Evolutionary conservation across 2,113 vertebrate species (phyloP).

Genomic region (Antechinus flavipes): DNA sequence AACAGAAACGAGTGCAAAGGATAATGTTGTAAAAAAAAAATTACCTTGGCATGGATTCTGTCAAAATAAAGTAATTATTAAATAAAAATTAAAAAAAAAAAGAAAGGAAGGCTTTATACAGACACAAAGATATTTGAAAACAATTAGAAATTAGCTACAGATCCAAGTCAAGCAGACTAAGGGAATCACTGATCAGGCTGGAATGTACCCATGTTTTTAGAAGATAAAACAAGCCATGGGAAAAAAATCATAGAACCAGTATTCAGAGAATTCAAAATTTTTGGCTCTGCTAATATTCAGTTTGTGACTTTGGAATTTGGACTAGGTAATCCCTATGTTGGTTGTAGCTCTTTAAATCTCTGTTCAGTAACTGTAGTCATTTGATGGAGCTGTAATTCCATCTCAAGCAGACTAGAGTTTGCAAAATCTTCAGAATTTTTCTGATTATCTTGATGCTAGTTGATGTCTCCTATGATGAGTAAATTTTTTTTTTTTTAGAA

Average conservation of each 20-base stretch:
- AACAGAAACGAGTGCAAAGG: too few species aligned
- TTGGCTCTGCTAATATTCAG: neutral
- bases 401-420: neutral
- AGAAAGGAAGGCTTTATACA: neutral
- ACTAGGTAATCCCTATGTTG: neutral
- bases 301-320: neutral
- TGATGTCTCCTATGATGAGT: too few species aligned
- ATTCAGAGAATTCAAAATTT: neutral
- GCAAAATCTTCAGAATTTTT: neutral
- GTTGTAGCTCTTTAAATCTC: neutral
- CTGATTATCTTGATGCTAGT: too few species aligned
- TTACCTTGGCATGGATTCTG: too few species aligned
- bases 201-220: neutral
- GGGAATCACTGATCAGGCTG: neutral
- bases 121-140: neutral
- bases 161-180: neutral
- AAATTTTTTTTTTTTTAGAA: too few species aligned
- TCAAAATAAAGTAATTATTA: too few species aligned
- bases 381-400: neutral
- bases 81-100: too few species aligned
- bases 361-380: neutral
- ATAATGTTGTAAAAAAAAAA: too few species aligned
- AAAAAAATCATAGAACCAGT: neutral
- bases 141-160: neutral
- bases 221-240: neutral